phyloP scores from a whole-genome alignment of 2,888 invertebrate species.

The Dryadula phaetusa region DNA sequence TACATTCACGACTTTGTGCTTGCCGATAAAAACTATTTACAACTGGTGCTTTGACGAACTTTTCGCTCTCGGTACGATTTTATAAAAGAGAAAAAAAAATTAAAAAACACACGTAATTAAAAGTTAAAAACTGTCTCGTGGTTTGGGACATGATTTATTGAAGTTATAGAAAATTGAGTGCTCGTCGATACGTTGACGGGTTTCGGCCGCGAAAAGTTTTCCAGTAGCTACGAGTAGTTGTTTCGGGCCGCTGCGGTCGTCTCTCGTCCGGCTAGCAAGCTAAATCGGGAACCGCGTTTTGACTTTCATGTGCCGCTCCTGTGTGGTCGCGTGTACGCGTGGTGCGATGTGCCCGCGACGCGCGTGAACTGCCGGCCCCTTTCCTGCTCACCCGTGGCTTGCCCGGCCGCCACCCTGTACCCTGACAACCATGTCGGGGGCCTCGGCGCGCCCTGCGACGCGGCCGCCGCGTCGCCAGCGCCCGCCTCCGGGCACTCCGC shows the following conservation, averaged over 20 bases:
- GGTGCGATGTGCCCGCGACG: slow-evolving; percentile 83
- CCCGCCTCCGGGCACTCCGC: slow-evolving; percentile 92
- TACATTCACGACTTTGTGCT: slow-evolving; percentile 71
- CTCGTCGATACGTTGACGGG: slow-evolving; percentile 45
- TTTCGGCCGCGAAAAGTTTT: slow-evolving; percentile 41
- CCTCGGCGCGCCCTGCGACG: slow-evolving; percentile 88
- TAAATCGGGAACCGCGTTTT: slow-evolving; percentile 82
- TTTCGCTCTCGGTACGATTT: slow-evolving; percentile 34
- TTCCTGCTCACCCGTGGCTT: slow-evolving; percentile 88
- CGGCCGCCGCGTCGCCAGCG: slow-evolving; percentile 89
- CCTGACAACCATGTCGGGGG: slow-evolving; percentile 89
- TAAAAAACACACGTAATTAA: slow-evolving; percentile 25
- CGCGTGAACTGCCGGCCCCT: slow-evolving; percentile 78
- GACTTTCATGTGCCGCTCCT: slow-evolving; percentile 81
- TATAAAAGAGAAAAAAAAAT: slow-evolving; percentile 21
- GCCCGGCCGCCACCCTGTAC: slow-evolving; percentile 93
- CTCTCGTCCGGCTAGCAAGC: slow-evolving; percentile 73
- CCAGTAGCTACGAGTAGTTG: slow-evolving; percentile 40
- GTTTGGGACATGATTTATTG: slow-evolving; percentile 48
- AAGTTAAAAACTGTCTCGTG: slow-evolving; percentile 46
- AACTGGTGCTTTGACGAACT: slow-evolving; percentile 41
- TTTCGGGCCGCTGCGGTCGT: slow-evolving; percentile 58
- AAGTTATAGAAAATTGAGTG: slow-evolving; percentile 38
- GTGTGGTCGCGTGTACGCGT: slow-evolving; percentile 78
- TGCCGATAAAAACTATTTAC: slow-evolving; percentile 50